Base-by-base conservation (phyloP, 2,888 invertebrate species). In the Pristionchus entomophagus region DNA sequence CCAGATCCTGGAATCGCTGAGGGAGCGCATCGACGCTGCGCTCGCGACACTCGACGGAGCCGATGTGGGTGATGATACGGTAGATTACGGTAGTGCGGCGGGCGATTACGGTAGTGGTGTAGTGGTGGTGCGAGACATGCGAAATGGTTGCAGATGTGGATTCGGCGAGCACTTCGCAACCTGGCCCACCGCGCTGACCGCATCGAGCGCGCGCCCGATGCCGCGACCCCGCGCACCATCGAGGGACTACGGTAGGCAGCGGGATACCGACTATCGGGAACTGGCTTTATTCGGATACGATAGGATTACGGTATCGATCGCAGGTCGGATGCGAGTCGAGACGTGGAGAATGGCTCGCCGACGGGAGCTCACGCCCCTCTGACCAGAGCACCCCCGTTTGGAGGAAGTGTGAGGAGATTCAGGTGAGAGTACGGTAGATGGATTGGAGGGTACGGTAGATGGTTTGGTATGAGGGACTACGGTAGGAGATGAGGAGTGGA, bases 21-120 rank as follows among this genome's bases (percentile, higher is more conserved):
- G 97, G 92, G 96, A 97, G 90, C 96, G 96, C 94, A 96, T 97
- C 81, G 98, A 98, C 94, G 96, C 96, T 85, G 94, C 93, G 89
- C 93, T 94, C 0, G 92, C 92, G 69, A 94, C 94, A 19, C 93
- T 94, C 35, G 94, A 94, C 85, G 94, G 94, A 88, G 94, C 94
- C 91, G 94, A 94, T 41, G 83, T 84, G 83, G 65, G 83, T 84
- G 65, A 35, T 45, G 45, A 65, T 32, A 35, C 35, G 65, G 73
- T n/a, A 22, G 56, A 56, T 56, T 56, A 56, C 56, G 56, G 56
- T 56, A 56, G n/a, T n/a, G n/a, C n/a, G n/a, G n/a, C n/a, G n/a
- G n/a, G 56, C 45, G 45, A 56, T 56, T 17, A 56, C n/a, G 22
- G 56, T 56, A n/a, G n/a, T n/a, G n/a, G n/a, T n/a, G n/a, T n/a